Evolutionary conservation across 2,888 invertebrate species (phyloP), one percentile per base, ranked within the genome.

Genomic region (Opisthograptis luteolata): DNA sequence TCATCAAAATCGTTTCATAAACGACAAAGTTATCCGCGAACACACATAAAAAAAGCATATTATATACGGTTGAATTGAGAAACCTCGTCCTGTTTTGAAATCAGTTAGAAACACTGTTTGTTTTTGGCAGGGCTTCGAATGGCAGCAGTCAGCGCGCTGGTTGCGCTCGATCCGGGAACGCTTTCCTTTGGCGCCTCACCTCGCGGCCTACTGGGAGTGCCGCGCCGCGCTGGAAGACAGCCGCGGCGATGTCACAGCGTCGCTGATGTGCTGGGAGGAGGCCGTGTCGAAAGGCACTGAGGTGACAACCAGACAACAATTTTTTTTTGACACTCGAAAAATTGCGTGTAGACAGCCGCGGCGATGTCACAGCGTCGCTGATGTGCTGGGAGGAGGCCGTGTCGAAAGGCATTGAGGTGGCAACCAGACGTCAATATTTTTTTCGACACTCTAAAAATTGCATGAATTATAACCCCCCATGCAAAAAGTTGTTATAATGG

Each of bases 141-240:
- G 84, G 79, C 86, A 91, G 32, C 92, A 92, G 46, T 92, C 92
- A 45, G 92, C 92, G 2, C 82, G 85, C 5, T 93, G 92, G 92
- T 70, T 93, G 1, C 83, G 87, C 0, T 80, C 90, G 0, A 84
- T 93, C n/a, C 76, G 88, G 0, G 77, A 82, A 1, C 79, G 88
- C 0, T 92, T 84, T 56, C 79, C 81, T 0, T 37, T 68, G 0
- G 81, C 92, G 0, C 81, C 82, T 0, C 73, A 86, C 2, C 73
- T 76, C 0, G 89, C 92, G 0, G 80, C 86, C 0, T 93, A 93
- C 67, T 93, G 93, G 93, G 93, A 93, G 68, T 93, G 93, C 48
- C 72, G 92, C 1, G 93, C 93, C 0, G 91, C 92, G 0, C 68
- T 93, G 0, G 93, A 93, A 65, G 92, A 92, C 67, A 58, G 78